Conservation (phyloP, 2,888 invertebrate genomes). For the Fragum fragum region DNA sequence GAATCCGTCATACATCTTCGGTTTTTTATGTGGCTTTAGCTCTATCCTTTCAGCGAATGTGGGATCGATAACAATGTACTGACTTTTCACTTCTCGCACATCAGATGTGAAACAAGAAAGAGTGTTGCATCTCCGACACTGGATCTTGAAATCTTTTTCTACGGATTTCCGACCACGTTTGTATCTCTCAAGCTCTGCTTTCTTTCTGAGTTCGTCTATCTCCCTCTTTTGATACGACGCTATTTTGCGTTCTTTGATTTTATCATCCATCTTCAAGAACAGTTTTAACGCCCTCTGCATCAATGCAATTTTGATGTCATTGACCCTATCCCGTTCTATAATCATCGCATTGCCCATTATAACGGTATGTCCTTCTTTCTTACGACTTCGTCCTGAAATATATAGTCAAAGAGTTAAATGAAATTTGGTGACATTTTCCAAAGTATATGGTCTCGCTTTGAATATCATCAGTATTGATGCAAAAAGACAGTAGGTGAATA, state of each 20-base stretch:
- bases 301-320: constrained; percentile 55
- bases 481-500: too few species aligned
- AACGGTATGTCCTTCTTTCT: constrained; percentile 48
- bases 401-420: neutral
- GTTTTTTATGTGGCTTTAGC: constrained; percentile 45
- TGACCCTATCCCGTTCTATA: constrained; percentile 46
- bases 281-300: constrained; percentile 54
- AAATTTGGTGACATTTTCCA: too few species aligned
- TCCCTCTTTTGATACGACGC: constrained; percentile 39
- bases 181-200: constrained; percentile 30
- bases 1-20: constrained; percentile 56
- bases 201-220: constrained; percentile 30
- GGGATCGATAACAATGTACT: constrained; percentile 55
- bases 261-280: constrained; percentile 3
- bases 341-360: constrained; percentile 43
- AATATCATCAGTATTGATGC: too few species aligned
- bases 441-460: too few species aligned
- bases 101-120: constrained; percentile 41
- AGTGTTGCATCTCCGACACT: constrained; percentile 45
- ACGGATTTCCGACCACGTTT: constrained; percentile 22
- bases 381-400: constrained; percentile 64
- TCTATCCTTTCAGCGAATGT: constrained; percentile 38
- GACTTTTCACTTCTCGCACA: constrained; percentile 28
- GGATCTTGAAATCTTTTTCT: constrained; percentile 46
- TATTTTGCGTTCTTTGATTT: constrained; percentile 37